phyloP scores from a whole-genome alignment of 2,888 invertebrate species.

The Noctua pronuba region DNA sequence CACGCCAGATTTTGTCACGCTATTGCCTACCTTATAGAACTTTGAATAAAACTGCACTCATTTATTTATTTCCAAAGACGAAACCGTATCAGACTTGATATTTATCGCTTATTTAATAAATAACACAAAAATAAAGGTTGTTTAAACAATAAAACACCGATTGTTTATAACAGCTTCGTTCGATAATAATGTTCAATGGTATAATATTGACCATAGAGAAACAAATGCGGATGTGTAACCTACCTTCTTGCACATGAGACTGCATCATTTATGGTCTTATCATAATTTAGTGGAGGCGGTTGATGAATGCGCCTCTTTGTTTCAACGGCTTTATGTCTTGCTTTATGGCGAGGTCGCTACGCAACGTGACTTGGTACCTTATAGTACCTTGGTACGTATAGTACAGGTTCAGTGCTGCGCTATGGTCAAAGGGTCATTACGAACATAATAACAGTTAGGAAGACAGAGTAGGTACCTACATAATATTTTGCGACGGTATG shows the following conservation, averaged over 20 bases:
- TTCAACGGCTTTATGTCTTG: conserved; percentile 73
- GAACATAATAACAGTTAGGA: conserved; percentile 56
- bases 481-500: conserved; percentile 26
- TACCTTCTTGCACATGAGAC: conserved; percentile 67
- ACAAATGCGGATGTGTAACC: conserved; percentile 56
- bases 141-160: conserved; percentile 3
- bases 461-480: conserved; percentile 21
- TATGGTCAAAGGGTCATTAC: conserved; percentile 60
- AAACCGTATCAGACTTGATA: not conserved
- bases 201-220: conserved; percentile 58
- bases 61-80: conserved; percentile 21
- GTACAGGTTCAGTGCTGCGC: conserved; percentile 43
- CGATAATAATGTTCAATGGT: conserved; percentile 13
- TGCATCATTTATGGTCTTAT: conserved; percentile 78
- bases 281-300: conserved; percentile 77
- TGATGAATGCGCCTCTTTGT: conserved; percentile 83
- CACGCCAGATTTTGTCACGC: conserved; percentile 74
- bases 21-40: conserved; percentile 44
- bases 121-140: not conserved
- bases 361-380: conserved; percentile 67
- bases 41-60: conserved; percentile 56
- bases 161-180: not conserved
- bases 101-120: conserved; percentile 1
- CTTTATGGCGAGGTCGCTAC: conserved; percentile 70
- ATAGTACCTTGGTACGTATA: conserved; percentile 50